These are phyloP conservation scores for Diabrotica balteata DNA, from an alignment of 2,888 invertebrate species.

Conservation along the genomic window DNA sequence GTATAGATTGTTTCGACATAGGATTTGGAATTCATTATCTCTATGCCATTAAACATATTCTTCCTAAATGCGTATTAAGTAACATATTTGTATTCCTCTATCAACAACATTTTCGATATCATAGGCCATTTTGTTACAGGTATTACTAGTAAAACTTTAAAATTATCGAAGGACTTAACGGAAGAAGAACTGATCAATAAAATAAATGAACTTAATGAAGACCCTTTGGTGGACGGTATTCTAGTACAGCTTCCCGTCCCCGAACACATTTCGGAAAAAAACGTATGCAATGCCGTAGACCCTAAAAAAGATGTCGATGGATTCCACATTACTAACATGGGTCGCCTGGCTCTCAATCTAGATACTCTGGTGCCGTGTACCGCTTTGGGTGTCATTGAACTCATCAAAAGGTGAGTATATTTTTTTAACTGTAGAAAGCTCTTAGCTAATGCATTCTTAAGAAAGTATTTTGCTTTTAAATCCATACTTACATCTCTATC, in stretches of 20 bases:
- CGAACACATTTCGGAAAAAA: conserved; percentile 74
- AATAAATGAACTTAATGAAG: conserved; percentile 72
- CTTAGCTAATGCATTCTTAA: too few relatives aligned
- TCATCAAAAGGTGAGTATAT: conserved; percentile 66
- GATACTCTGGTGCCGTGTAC: conserved; percentile 81
- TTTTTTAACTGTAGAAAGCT: too few relatives aligned
- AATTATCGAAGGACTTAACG: conserved; percentile 65
- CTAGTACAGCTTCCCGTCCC: conserved; percentile 87
- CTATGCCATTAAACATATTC: too few relatives aligned
- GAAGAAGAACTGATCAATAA: conserved; percentile 73
- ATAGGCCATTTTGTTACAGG: conserved; percentile 51
- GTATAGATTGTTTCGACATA: too few relatives aligned
- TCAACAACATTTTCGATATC: too few relatives aligned
- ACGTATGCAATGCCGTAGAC: conserved; percentile 79
- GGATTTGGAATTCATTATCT: too few relatives aligned
- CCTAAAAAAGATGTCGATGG: conserved; percentile 92
- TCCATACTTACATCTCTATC: too few relatives aligned
- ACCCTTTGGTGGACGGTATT: conserved; percentile 79
- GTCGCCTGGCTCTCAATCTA: conserved; percentile 77
- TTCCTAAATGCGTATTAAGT: too few relatives aligned
- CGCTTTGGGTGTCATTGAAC: conserved; percentile 76
- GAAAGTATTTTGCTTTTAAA: too few relatives aligned
- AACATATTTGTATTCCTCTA: too few relatives aligned
- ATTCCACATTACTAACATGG: conserved; percentile 84
- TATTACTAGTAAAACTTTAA: conserved; percentile 74